phyloP scores from a whole-genome alignment of 2,888 invertebrate species.

The Ormyrus nitidulus region DNA sequence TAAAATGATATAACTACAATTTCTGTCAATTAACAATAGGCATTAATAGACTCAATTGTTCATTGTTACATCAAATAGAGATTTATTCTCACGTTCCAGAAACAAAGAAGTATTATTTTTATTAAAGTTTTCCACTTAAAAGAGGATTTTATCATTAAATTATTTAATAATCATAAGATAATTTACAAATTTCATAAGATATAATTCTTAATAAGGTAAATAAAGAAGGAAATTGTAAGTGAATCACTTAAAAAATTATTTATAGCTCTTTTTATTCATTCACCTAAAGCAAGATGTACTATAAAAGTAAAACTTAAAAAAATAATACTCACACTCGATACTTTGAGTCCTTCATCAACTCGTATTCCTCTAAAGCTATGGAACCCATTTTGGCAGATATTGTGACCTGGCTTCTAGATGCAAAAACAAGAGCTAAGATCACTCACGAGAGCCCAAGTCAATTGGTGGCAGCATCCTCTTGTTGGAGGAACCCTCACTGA shows the following conservation, averaged over 20 bases:
- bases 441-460: constrained; percentile 50
- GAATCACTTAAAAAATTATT: neutral
- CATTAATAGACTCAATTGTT: constrained; percentile 28
- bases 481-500: neutral
- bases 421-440: constrained; percentile 38
- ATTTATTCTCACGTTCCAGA: neutral
- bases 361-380: constrained; percentile 85
- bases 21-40: constrained; percentile 13
- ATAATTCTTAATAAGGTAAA: no score
- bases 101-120: neutral
- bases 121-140: neutral
- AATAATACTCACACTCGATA: constrained; percentile 81
- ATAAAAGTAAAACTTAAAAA: constrained; percentile 5
- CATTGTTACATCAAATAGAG: neutral
- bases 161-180: no score
- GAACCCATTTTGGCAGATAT: constrained; percentile 74
- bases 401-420: neutral
- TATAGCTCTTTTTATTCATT: neutral
- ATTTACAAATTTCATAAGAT: no score
- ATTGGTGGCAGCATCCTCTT: constrained; percentile 38
- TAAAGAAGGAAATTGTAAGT: no score
- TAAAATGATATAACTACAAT: constrained; percentile 16
- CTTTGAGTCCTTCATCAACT: constrained; percentile 88
- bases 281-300: neutral
- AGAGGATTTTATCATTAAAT: no score